Evolutionary conservation across 2,888 invertebrate genomes (phyloP).

Genomic region (Hemaris fuciformis): DNA sequence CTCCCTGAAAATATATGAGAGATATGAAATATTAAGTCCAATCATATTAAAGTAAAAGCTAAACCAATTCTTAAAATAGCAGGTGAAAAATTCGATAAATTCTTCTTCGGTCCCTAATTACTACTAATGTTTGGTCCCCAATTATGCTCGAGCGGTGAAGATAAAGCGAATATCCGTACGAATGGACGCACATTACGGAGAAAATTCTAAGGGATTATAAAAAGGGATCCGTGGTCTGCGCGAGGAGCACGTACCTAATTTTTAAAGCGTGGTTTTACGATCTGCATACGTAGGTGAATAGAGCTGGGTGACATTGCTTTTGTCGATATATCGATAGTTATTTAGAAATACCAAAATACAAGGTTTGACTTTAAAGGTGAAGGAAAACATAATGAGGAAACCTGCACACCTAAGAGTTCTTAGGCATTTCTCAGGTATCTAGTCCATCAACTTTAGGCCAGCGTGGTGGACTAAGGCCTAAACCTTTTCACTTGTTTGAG

Average conservation of each 20-base stretch:
- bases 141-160: constrained; percentile 50
- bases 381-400: too few relatives aligned
- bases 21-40: too few relatives aligned
- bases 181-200: constrained; percentile 68
- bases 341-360: too few relatives aligned
- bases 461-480: too few relatives aligned
- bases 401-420: too few relatives aligned
- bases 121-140: constrained; percentile 32
- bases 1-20: too few relatives aligned
- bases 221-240: constrained; percentile 53
- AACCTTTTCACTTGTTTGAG: too few relatives aligned
- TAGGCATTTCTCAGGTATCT: too few relatives aligned
- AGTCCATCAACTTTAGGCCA: too few relatives aligned
- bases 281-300: constrained; percentile 61
- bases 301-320: background rate
- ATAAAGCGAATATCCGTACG: constrained; percentile 61
- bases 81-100: constrained; percentile 15
- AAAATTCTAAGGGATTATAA: constrained; percentile 75
- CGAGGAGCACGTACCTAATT: constrained; percentile 59
- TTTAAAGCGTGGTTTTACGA: constrained; percentile 70
- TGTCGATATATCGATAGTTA: constrained; percentile 17
- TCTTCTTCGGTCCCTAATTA: constrained; percentile 39
- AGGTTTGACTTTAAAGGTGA: too few relatives aligned
- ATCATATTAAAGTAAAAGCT: too few relatives aligned
- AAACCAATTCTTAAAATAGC: background rate